Evolutionary conservation across 2,797 vertebrate genomes (phyloP).

Genomic region (Melanogrammus aeglefinus): DNA sequence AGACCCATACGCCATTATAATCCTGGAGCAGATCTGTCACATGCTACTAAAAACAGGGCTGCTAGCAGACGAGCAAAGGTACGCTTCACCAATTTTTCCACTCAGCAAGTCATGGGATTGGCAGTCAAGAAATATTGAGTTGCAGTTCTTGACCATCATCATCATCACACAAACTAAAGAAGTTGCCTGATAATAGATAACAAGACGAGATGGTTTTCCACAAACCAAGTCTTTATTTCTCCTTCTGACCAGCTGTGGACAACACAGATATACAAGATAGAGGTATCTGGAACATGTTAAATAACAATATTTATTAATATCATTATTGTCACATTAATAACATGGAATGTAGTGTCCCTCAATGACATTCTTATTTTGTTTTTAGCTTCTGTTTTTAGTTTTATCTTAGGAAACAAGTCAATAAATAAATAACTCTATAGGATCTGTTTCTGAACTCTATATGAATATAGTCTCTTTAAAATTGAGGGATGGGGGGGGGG

Average conservation of each 20-base stretch:
- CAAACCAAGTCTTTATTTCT: conserved; percentile 71
- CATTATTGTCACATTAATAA: conserved; percentile 73
- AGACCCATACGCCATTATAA: neutral
- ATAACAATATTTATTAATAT: conserved; percentile 75
- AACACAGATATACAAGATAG: conserved; percentile 68
- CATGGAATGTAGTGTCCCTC: conserved; percentile 74
- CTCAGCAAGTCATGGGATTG: conserved; percentile 20
- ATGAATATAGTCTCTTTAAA: conserved; percentile 56
- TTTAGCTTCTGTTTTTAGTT: conserved; percentile 58
- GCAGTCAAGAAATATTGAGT: neutral
- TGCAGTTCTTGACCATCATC: neutral
- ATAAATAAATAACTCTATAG: conserved; percentile 75
- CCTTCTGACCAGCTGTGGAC: conserved; percentile 63
- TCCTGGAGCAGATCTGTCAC: neutral
- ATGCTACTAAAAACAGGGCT: neutral
- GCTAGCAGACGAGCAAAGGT: neutral
- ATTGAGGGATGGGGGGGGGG: conserved; percentile 15
- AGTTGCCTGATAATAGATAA: neutral
- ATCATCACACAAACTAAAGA: neutral
- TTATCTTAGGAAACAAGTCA: conserved; percentile 73
- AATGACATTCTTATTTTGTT: conserved; percentile 55
- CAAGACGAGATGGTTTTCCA: conserved; percentile 45
- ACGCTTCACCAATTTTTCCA: conserved; percentile 11
- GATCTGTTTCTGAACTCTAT: conserved; percentile 52
- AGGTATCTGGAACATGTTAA: conserved; percentile 72